A percentile compares a stretch with the other conserved stretches of the same genome.
phyloP scores from a whole-genome alignment of 2,888 invertebrate species.

The Melanostoma mellinum region DNA sequence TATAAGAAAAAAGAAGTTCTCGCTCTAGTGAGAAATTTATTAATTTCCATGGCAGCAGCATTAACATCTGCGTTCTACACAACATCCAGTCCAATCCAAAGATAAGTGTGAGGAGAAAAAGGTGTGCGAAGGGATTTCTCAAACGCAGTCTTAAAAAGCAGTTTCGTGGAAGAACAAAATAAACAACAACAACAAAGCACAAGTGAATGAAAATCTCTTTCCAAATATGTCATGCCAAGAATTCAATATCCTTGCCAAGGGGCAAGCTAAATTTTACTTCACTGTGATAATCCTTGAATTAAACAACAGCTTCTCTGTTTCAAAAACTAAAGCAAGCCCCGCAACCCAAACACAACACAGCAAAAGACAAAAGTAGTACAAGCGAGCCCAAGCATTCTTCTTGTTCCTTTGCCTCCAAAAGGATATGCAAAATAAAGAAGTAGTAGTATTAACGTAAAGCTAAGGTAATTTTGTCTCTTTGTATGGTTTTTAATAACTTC shows the following conservation, averaged over 20 bases:
- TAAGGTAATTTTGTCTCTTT: constrained; percentile 31
- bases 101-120: not conserved
- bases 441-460: not conserved
- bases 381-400: not conserved
- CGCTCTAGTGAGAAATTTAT: constrained; percentile 53
- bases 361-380: not conserved
- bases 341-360: not conserved
- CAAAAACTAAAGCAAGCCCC: not conserved
- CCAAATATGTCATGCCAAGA: constrained; percentile 59
- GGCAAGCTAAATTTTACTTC: constrained; percentile 50
- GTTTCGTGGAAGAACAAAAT: constrained; percentile 25
- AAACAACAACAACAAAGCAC: constrained; percentile 6
- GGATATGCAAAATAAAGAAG: constrained; percentile 1
- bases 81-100: constrained; percentile 1
- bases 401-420: constrained; percentile 7
- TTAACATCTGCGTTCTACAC: constrained; percentile 49
- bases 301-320: not conserved
- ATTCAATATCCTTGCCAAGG: constrained; percentile 65
- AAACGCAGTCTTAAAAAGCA: constrained; percentile 34
- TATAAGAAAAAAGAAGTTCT: constrained; percentile 1
- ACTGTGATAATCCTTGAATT: constrained; percentile 45
- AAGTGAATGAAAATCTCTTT: constrained; percentile 51
- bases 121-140: constrained; percentile 37
- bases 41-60: constrained; percentile 46
- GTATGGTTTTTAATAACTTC: constrained; percentile 61